These are phyloP conservation scores for Tachina fera DNA, from an alignment of 2,888 invertebrate species.

Conservation along the genomic window DNA sequence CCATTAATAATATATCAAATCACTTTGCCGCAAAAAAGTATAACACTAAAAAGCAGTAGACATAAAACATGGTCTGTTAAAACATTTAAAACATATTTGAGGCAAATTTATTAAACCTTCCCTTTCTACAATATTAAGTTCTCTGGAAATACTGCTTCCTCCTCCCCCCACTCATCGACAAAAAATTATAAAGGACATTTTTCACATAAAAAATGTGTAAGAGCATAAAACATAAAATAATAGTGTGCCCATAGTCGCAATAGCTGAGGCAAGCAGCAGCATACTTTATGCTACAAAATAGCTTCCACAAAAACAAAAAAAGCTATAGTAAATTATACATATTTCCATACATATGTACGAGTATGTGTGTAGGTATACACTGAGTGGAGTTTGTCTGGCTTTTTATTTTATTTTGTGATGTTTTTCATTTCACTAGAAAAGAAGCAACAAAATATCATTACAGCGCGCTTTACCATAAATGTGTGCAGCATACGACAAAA, in stretches of 20 bases:
- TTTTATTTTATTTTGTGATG: constrained; percentile 21
- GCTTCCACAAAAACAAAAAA: constrained; percentile 10
- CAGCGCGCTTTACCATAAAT: constrained; percentile 47
- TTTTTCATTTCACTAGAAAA: constrained; percentile 3
- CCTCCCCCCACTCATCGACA: background rate
- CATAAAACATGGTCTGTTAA: constrained; percentile 39
- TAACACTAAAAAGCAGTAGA: constrained; percentile 24
- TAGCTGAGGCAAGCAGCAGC: constrained; percentile 41
- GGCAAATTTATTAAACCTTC: constrained; percentile 30
- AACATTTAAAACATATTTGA: constrained; percentile 53
- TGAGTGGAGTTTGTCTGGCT: constrained; percentile 53
- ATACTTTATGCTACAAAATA: constrained; percentile 21
- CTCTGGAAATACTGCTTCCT: background rate
- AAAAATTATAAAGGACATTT: constrained; percentile 20
- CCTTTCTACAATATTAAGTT: background rate
- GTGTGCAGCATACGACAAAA: constrained; percentile 28
- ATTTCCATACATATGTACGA: constrained; percentile 47
- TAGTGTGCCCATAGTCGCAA: constrained; percentile 21
- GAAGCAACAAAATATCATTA: constrained; percentile 28
- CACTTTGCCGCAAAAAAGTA: constrained; percentile 24
- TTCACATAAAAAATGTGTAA: constrained; percentile 28
- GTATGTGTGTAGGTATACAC: background rate
- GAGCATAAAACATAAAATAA: constrained; percentile 49
- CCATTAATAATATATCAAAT: background rate
- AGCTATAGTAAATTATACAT: constrained; percentile 48